phyloP scores from a whole-genome alignment of 2,113 vertebrate genomes.

The Anolis sagrei region DNA sequence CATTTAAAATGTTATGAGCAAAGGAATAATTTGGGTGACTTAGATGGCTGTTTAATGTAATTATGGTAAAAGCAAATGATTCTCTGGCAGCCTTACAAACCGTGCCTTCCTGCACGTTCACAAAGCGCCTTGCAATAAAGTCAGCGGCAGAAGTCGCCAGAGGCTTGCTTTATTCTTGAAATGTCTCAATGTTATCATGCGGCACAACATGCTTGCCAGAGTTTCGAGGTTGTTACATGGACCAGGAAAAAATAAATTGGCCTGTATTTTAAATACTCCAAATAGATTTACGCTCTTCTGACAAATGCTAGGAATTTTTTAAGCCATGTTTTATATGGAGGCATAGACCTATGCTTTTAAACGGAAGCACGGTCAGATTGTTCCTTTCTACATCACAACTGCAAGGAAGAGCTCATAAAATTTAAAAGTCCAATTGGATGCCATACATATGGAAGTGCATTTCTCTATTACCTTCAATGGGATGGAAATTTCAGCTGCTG shows the following conservation, averaged over 20 bases:
- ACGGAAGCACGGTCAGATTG: background rate
- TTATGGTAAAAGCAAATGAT: slow-evolving; percentile 42
- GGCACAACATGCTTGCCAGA: background rate
- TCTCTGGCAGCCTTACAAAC: slow-evolving; percentile 34
- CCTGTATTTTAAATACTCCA: background rate
- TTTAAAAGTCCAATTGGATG: background rate
- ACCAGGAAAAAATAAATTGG: background rate
- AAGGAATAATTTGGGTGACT: slow-evolving; percentile 23
- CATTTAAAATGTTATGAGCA: background rate
- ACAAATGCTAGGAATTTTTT: background rate
- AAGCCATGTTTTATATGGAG: background rate
- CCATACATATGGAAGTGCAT: background rate
- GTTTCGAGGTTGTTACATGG: background rate
- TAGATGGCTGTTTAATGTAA: slow-evolving; percentile 25
- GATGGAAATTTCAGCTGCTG: background rate
- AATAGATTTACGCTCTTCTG: background rate
- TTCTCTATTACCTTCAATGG: background rate
- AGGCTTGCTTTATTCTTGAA: slow-evolving; percentile 18
- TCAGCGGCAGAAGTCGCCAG: slow-evolving; percentile 13
- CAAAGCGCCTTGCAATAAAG: slow-evolving; percentile 38
- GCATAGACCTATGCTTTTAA: background rate
- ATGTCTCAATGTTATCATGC: background rate
- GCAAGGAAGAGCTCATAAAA: background rate
- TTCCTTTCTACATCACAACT: background rate
- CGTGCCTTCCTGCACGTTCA: slow-evolving; percentile 64